Evolutionary conservation across 2,113 vertebrate genomes (phyloP), one percentile per base, ranked within the genome.

Genomic region (Eulemur rufifrons): DNA sequence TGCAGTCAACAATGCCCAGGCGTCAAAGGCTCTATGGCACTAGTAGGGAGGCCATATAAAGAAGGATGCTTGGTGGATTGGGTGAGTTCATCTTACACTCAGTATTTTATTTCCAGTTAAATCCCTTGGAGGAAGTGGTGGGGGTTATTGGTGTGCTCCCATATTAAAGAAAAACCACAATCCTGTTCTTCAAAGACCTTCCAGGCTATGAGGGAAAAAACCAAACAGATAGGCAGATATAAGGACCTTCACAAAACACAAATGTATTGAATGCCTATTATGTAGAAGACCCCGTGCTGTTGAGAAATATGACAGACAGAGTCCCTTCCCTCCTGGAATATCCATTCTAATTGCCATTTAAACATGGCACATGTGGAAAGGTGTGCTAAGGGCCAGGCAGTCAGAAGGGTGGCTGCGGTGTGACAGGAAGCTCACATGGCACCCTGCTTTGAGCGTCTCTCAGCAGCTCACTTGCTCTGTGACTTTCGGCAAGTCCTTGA

Each of bases 1-100:
- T 95, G 96, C 87, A 97, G 96, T 97, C 96, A 95, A 95, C 97
- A 96, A 97, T 93, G 97, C 96, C 0, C 14, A 90, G 89, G 96
- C 89, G 34, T 1, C 7, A 98, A 97, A 96, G 88, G 95, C 94
- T 94, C 66, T 92, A 71, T 98, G 97, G 95, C 96, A 87, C 93
- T 86, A 87, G 91, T 63, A 27, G 68, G 82, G 61, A 66, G 52
- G 68, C 54, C n/a, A 7, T 45, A 50, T n/a, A 25, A 50, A 83
- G 89, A 81, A 17, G 1, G 6, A 27, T 20, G 89, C 73, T 39
- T 39, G 54, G 42, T 84, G 77, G 77, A 56, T n/a, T 14, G 50
- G 69, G 34, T 64, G 89, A 45, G 50, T 52, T 91, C 89, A 52
- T 59, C 85, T 56, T 27, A 27, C 68, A 21, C 68, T 89, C 25